These are phyloP conservation scores for Chrysodeixis includens DNA, from an alignment of 2,888 invertebrate genomes.

Conservation along the genomic window DNA sequence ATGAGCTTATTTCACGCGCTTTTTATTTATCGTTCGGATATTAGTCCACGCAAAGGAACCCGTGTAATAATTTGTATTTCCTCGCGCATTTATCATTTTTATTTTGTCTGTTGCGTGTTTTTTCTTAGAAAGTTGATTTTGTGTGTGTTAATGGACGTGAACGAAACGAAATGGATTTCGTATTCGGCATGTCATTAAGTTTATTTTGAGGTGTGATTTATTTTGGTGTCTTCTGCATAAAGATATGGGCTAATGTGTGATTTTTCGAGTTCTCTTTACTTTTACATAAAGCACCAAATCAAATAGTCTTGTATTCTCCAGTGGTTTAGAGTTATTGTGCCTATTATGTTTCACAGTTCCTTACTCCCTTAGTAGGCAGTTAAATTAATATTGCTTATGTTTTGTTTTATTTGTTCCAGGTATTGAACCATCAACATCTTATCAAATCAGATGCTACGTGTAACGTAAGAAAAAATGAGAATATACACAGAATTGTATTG, in stretches of 20 bases:
- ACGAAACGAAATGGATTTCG: conserved; percentile 12
- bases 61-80: conserved; percentile 58
- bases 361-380: too few species aligned
- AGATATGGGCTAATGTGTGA: background rate
- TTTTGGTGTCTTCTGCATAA: background rate
- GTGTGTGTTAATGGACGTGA: conserved; percentile 17
- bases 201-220: background rate
- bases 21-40: conserved; percentile 80
- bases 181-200: conserved; percentile 9
- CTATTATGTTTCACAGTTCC: too few species aligned
- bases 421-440: conserved; percentile 14
- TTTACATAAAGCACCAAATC: too few species aligned
- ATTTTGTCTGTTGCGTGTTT: conserved; percentile 55
- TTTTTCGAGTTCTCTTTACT: background rate
- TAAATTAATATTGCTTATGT: too few species aligned
- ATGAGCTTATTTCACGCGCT: conserved; percentile 83
- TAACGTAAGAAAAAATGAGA: background rate
- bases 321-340: too few species aligned
- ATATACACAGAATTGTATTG: too few species aligned
- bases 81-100: conserved; percentile 66
- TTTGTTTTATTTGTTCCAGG: conserved; percentile 50
- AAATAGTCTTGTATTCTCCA: too few species aligned
- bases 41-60: conserved; percentile 70
- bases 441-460: background rate
- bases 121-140: conserved; percentile 43